These are phyloP conservation scores for Silurus aristotelis DNA, from an alignment of 2,797 vertebrate species.

Conservation along the genomic window DNA sequence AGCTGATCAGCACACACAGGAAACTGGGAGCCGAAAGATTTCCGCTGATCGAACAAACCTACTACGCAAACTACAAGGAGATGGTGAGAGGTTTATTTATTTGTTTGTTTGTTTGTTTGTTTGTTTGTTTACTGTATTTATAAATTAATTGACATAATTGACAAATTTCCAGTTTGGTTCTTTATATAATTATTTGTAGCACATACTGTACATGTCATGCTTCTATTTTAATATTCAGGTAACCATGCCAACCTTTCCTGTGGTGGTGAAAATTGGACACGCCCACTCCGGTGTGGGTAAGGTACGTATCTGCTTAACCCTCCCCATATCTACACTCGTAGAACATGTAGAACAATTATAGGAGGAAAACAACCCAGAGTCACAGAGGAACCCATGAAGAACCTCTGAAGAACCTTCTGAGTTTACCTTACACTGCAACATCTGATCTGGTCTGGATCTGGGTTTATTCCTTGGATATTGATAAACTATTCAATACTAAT, in stretches of 20 bases:
- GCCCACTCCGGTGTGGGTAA: constrained; percentile 97
- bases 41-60: constrained; percentile 94
- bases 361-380: neutral
- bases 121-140: neutral
- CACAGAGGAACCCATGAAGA: no score
- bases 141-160: neutral
- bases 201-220: neutral
- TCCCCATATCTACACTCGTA: neutral
- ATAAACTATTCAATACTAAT: no score
- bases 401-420: no score
- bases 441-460: no score
- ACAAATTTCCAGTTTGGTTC: neutral
- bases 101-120: neutral
- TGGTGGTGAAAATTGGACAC: constrained; percentile 98
- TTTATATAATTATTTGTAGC: neutral
- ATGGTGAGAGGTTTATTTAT: constrained; percentile 81
- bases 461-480: no score
- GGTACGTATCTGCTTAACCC: constrained; percentile 69
- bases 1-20: constrained; percentile 90
- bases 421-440: no score
- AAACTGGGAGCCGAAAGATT: constrained; percentile 91
- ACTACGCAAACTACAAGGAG: constrained; percentile 97
- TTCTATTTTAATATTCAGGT: constrained; percentile 71
- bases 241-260: constrained; percentile 92
- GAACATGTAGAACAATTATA: neutral